These are phyloP conservation scores for Nibea albiflora DNA, from an alignment of 2,113 vertebrate genomes.

Conservation along the genomic window DNA sequence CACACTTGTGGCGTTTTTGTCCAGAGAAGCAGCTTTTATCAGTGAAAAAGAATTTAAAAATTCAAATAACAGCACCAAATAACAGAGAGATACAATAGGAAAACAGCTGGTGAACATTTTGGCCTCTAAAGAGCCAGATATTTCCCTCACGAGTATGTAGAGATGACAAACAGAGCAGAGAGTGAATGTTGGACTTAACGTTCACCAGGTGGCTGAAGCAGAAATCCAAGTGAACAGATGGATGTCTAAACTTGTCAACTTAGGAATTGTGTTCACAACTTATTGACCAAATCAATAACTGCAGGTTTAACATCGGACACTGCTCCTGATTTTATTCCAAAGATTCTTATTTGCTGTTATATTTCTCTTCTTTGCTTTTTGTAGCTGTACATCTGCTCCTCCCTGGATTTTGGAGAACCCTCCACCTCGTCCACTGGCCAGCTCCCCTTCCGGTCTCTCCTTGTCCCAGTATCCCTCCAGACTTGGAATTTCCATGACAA, in stretches of 20 bases:
- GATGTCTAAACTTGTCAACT: background rate
- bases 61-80: background rate
- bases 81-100: background rate
- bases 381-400: conserved; percentile 56
- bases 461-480: conserved; percentile 76
- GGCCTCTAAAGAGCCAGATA: background rate
- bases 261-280: background rate
- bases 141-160: background rate
- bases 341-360: background rate
- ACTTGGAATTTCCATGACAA: conserved; percentile 85
- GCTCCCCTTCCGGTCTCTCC: conserved; percentile 76
- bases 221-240: background rate
- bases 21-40: background rate
- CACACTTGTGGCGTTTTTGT: background rate
- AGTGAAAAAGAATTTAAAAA: background rate
- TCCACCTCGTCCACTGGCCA: conserved; percentile 84
- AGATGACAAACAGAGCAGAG: background rate
- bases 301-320: background rate
- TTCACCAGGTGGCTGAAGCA: background rate
- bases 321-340: background rate
- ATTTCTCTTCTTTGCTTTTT: conserved; percentile 10
- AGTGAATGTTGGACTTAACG: background rate
- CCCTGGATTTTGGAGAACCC: conserved; percentile 87
- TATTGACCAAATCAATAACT: background rate
- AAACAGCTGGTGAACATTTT: background rate